A percentile compares a stretch with the other conserved stretches of the same genome.
These are phyloP conservation scores for Scaptomyza tumidula DNA, from an alignment of 2,888 invertebrate genomes.

Conservation along the genomic window DNA sequence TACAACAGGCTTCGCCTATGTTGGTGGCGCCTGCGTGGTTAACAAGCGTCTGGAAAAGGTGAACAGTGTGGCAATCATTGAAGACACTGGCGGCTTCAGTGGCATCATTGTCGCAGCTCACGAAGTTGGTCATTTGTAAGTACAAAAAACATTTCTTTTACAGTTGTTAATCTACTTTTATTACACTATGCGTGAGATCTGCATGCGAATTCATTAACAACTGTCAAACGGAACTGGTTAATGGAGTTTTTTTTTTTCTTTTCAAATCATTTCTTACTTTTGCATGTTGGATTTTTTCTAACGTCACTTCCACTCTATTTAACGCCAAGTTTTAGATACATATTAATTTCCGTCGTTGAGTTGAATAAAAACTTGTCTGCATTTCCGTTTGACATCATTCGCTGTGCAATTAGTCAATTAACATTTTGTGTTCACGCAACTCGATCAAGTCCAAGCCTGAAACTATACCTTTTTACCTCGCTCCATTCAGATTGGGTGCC, in stretches of 20 bases:
- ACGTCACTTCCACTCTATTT: conserved; percentile 23
- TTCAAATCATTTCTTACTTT: background rate
- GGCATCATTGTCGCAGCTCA: conserved; percentile 98
- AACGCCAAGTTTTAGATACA: conserved; percentile 18
- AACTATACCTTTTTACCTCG: background rate
- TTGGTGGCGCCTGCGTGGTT: conserved; percentile 97
- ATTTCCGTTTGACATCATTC: conserved; percentile 77
- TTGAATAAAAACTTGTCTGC: conserved; percentile 65
- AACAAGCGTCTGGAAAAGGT: conserved; percentile 98
- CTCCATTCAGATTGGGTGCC: conserved; percentile 90
- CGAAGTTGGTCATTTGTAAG: conserved; percentile 98
- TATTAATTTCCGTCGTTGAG: conserved; percentile 54
- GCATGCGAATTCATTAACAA: conserved; percentile 18
- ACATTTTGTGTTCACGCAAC: conserved; percentile 42
- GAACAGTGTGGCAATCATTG: conserved; percentile 97
- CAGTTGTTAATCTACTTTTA: no score
- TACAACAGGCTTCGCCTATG: conserved; percentile 94
- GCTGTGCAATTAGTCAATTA: conserved; percentile 71
- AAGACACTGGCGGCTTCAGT: conserved; percentile 97
- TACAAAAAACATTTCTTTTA: conserved; percentile 63
- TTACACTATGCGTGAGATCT: background rate
- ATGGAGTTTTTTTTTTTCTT: conserved; percentile 7
- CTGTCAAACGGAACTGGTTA: conserved; percentile 31
- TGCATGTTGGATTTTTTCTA: background rate
- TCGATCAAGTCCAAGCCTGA: conserved; percentile 18